Percentiles rank a stretch among this genome's conserved stretches.
These are phyloP conservation scores for Operophtera brumata DNA, from an alignment of 2,888 invertebrate species.

Conservation along the genomic window DNA sequence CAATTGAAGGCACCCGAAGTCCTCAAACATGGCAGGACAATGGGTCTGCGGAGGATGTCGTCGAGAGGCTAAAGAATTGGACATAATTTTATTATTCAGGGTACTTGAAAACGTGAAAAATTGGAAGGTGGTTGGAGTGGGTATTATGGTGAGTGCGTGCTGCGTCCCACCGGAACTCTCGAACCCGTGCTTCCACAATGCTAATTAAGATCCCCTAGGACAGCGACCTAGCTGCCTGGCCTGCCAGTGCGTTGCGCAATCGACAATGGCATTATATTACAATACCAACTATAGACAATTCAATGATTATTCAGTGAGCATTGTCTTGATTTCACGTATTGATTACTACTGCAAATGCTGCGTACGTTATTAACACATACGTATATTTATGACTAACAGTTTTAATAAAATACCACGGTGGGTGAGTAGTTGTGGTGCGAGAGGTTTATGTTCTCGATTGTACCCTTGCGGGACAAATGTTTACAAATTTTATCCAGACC, in stretches of 20 bases:
- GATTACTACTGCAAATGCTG: not conserved
- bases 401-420: too few species aligned
- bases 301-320: slow-evolving; percentile 19
- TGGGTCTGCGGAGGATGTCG: slow-evolving; percentile 48
- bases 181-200: slow-evolving; percentile 42
- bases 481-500: too few species aligned
- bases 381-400: too few species aligned
- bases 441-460: too few species aligned
- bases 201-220: slow-evolving; percentile 54
- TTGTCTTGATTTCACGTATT: slow-evolving; percentile 11
- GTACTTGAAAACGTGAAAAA: slow-evolving; percentile 55
- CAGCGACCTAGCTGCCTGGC: slow-evolving; percentile 12
- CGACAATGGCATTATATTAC: slow-evolving; percentile 12
- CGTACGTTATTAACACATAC: not conserved
- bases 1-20: slow-evolving; percentile 47
- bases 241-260: slow-evolving; percentile 15
- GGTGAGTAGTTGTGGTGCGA: too few species aligned
- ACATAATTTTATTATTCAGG: slow-evolving; percentile 60
- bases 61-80: slow-evolving; percentile 50
- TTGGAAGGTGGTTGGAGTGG: slow-evolving; percentile 54
- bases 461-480: too few species aligned
- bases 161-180: slow-evolving; percentile 53
- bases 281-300: slow-evolving; percentile 13
- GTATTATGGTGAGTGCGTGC: slow-evolving; percentile 58
- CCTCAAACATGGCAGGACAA: slow-evolving; percentile 55